These are phyloP conservation scores for Catocala sponsa DNA, from an alignment of 2,888 invertebrate species.

Conservation along the genomic window DNA sequence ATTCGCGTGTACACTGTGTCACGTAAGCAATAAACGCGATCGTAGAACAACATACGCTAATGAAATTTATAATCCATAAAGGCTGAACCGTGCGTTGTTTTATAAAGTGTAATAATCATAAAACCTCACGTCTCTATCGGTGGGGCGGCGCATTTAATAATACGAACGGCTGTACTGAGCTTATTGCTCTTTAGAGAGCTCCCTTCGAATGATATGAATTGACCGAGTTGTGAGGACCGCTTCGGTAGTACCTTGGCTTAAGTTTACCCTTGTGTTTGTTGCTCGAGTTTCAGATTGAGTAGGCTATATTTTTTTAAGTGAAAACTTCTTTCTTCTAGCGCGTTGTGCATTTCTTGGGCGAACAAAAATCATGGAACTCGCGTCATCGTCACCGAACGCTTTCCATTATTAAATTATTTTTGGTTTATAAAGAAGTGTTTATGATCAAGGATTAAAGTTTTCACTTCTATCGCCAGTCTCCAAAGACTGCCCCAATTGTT, in stretches of 20 bases:
- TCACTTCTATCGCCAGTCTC: too few species aligned
- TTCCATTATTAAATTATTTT: too few species aligned
- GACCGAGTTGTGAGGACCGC: slow-evolving; percentile 7
- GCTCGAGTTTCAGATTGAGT: too few species aligned
- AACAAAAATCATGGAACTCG: too few species aligned
- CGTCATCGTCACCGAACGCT: too few species aligned
- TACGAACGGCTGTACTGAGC: slow-evolving; percentile 51
- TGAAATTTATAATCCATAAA: slow-evolving; percentile 86
- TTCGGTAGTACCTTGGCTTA: too few species aligned
- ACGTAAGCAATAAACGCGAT: slow-evolving; percentile 73
- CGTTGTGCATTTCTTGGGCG: too few species aligned
- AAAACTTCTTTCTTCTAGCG: too few species aligned
- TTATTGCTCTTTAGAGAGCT: slow-evolving; percentile 34
- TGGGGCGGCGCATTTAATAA: slow-evolving; percentile 54
- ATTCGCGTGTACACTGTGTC: slow-evolving; percentile 39
- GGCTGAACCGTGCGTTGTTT: slow-evolving; percentile 70
- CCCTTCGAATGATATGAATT: slow-evolving; percentile 25
- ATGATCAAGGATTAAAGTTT: too few species aligned
- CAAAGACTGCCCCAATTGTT: too few species aligned
- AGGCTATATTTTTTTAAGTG: too few species aligned
- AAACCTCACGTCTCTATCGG: slow-evolving; percentile 61
- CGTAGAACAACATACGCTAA: slow-evolving; percentile 79
- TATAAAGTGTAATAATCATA: slow-evolving; percentile 86
- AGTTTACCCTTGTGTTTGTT: neutral
- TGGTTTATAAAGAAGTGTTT: too few species aligned